Evolutionary conservation across 1,140 invertebrate genomes (phyloP).

Genomic region (Aphelenchoides fujianensis): DNA sequence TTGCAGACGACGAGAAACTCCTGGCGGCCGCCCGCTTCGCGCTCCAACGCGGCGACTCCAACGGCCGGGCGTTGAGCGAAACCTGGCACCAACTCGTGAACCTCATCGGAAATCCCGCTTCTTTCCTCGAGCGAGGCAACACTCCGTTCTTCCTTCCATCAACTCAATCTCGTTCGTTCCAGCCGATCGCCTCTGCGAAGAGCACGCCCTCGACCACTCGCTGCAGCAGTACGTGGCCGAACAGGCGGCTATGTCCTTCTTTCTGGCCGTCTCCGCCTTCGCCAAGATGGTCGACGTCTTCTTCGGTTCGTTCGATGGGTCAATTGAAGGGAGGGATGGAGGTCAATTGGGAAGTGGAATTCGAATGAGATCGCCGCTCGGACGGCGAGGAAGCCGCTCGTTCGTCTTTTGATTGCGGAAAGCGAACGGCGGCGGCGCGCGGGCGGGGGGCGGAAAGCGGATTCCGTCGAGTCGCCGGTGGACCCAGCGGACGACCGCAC

Average conservation of each 20-base stretch:
- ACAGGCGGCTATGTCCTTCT: slow-evolving; percentile 50
- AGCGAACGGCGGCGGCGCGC: too few relatives aligned
- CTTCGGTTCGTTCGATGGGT: slow-evolving; percentile 48
- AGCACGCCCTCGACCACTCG: slow-evolving; percentile 17
- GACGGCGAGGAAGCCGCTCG: too few relatives aligned
- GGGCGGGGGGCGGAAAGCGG: too few relatives aligned
- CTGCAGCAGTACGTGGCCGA: slow-evolving; percentile 26
- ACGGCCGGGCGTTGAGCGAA: background rate
- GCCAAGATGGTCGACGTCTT: slow-evolving; percentile 58
- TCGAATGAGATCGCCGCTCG: background rate
- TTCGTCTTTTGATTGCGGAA: background rate
- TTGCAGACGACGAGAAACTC: slow-evolving; percentile 16
- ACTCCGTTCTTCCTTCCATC: slow-evolving; percentile 23
- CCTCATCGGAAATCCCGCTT: slow-evolving; percentile 48
- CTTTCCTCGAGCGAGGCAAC: slow-evolving; percentile 34
- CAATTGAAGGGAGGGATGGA: background rate
- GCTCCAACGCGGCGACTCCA: background rate
- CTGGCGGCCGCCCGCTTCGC: background rate
- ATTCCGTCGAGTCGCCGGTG: too few relatives aligned
- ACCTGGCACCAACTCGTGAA: slow-evolving; percentile 44
- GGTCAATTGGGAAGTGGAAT: background rate
- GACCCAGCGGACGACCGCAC: background rate
- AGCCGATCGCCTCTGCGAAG: slow-evolving; percentile 27
- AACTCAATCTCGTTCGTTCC: slow-evolving; percentile 5
- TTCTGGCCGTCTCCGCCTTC: slow-evolving; percentile 48